Base-by-base conservation (phyloP, 2,113 vertebrate species). In the Galemys pyrenaicus region DNA sequence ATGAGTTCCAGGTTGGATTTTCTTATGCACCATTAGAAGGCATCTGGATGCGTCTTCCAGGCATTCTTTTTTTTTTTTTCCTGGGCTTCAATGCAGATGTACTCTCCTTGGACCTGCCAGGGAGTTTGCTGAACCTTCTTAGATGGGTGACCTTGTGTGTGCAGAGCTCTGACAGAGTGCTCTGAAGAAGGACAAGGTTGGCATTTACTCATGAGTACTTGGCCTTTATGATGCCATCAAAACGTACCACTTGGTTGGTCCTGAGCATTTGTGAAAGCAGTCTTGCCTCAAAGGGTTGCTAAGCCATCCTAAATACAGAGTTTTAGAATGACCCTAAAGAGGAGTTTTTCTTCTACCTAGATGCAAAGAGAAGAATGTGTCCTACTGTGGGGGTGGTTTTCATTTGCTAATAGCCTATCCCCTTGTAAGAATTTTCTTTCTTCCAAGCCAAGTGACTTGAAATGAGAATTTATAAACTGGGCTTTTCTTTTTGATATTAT, bases 391-490 rank as follows among this genome's bases (percentile, higher is more conserved):
- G 26, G 24, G 44, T 16, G 54, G 35, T 87, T 91, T 95, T 89
- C 26, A 28, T 80, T 96, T 83, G 81, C 58, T 65, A 73, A 74
- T 7, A 68, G 32, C 24, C 32, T n/a, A 51, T 85, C 62, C 32
- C 12, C 10, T 73, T 93, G 7, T 9, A 87, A 94, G 15, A 67
- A 75, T 30, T 88, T 95, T 88, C 4, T 62, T 3, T 87, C 92
- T 89, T 92, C 46, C 0, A 87, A 90, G 67, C 37, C 54, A 84
- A 95, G 28, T 75, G 54, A 94, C 62, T 87, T 87, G 60, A 83
- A 94, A 88, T 85, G 58, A 90, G 49, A 88, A 94, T 92, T 95
- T 92, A 80, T 24, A 89, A 94, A 91, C 44, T 58, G 11, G 26
- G 84, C 89, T 90, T 16, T 41, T 12, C 28, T 89, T 70, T 51